phyloP scores from a whole-genome alignment of 37 sponge, comb jelly and placozoan genomes.

The Ephydatia muelleri region DNA sequence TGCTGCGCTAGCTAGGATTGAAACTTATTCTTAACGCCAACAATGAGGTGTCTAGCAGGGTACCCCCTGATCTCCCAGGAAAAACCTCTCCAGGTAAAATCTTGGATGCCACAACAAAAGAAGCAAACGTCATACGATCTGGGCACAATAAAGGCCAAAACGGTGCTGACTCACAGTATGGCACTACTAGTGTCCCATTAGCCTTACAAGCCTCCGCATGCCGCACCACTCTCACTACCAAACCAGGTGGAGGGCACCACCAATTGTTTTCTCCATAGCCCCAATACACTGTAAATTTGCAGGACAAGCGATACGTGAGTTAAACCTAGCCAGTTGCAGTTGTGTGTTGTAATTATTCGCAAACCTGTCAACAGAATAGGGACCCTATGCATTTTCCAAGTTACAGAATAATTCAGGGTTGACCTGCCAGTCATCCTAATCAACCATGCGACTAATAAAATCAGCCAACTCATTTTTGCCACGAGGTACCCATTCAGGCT shows the following conservation, averaged over 20 bases:
- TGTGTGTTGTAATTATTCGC: background rate
- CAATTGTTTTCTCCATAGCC: background rate
- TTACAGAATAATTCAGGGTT: conserved; percentile 2
- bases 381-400: background rate
- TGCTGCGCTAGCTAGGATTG: background rate
- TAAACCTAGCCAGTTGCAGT: background rate
- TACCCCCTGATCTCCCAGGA: too few relatives aligned
- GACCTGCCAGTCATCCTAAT: conserved; percentile 8
- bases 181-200: conserved; percentile 5
- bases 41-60: too few relatives aligned
- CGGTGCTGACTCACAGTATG: conserved; percentile 18
- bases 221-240: background rate
- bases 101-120: background rate
- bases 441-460: background rate
- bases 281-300: background rate
- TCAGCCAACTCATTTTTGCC: conserved; percentile 14
- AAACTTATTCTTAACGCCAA: too few relatives aligned
- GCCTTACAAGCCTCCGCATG: conserved; percentile 2
- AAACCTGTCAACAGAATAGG: conserved; percentile 1
- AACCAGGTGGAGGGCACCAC: background rate
- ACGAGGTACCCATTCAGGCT: conserved; percentile 37
- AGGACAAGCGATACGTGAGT: background rate
- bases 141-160: conserved; percentile 25
- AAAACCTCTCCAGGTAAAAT: background rate
- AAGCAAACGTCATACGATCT: background rate